phyloP scores from a whole-genome alignment of 2,888 invertebrate species.

The Drosophila conformis region DNA sequence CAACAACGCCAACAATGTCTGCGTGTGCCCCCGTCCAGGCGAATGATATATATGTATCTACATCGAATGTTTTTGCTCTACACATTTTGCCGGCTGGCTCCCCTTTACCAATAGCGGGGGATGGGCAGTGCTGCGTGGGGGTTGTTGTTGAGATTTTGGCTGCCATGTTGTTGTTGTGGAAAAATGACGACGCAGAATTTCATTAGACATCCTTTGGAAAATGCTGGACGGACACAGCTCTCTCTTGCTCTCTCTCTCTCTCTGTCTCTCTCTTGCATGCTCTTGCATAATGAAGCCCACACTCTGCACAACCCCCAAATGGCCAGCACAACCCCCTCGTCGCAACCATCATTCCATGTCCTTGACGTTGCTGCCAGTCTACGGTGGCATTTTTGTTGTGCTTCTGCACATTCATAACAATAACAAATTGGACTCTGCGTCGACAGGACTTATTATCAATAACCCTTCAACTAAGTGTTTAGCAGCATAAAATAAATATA shows the following conservation, averaged over 20 bases:
- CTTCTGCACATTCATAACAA: constrained; percentile 79
- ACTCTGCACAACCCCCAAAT: constrained; percentile 25
- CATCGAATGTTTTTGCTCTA: constrained; percentile 14
- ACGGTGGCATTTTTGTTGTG: constrained; percentile 75
- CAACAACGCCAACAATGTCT: constrained; percentile 67
- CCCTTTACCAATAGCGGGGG: not conserved
- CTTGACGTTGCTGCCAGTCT: constrained; percentile 48
- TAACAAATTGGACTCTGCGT: constrained; percentile 41
- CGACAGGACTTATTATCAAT: constrained; percentile 14
- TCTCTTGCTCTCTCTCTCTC: not conserved
- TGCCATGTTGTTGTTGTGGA: constrained; percentile 47
- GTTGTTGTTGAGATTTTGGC: constrained; percentile 38
- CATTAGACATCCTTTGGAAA: constrained; percentile 51
- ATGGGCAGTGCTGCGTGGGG: constrained; percentile 24
- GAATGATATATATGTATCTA: constrained; percentile 1
- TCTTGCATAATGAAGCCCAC: constrained; percentile 53
- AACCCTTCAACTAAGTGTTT: too few species aligned
- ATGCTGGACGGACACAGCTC: constrained; percentile 9
- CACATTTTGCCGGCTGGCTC: constrained; percentile 58
- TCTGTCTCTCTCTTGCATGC: constrained; percentile 16
- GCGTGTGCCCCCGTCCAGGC: not conserved
- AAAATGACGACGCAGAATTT: constrained; percentile 76
- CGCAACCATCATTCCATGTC: constrained; percentile 34
- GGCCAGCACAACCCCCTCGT: constrained; percentile 6
- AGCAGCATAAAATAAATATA: not conserved